Percentiles rank a stretch among this genome's conserved stretches.
Conservation (phyloP, 2,888 invertebrate genomes). For the Pimpla rufipes region DNA sequence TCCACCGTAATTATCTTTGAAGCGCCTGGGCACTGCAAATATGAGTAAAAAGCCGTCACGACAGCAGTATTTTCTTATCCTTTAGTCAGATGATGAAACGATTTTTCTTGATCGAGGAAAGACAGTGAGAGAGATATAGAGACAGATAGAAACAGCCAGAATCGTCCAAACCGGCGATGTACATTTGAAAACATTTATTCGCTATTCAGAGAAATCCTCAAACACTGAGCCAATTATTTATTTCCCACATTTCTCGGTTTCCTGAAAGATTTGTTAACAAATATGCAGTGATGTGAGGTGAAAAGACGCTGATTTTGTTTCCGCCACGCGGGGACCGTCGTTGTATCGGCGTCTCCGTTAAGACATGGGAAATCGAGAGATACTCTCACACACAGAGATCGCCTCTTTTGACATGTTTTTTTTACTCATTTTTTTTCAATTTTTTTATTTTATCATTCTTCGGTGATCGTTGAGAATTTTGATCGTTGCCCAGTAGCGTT, state of each 20-base stretch:
- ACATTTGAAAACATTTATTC: slow-evolving; percentile 60
- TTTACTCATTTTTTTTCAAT: not conserved
- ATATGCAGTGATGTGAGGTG: slow-evolving; percentile 34
- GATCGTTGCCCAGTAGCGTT: slow-evolving; percentile 29
- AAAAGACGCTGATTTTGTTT: slow-evolving; percentile 35
- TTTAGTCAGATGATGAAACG: not conserved
- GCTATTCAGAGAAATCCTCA: slow-evolving; percentile 43
- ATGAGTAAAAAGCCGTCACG: too few relatives aligned
- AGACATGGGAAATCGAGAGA: slow-evolving; percentile 25
- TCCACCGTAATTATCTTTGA: too few relatives aligned
- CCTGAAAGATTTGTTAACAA: slow-evolving; percentile 39
- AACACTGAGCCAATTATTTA: slow-evolving; percentile 43
- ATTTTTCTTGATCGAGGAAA: not conserved
- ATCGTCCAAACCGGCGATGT: not conserved
- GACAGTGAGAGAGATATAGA: slow-evolving; percentile 4
- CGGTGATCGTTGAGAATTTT: slow-evolving; percentile 12
- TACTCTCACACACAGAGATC: slow-evolving; percentile 4
- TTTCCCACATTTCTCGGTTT: slow-evolving; percentile 32
- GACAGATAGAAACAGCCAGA: slow-evolving; percentile 5
- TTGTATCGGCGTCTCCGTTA: slow-evolving; percentile 30
- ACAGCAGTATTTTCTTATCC: too few relatives aligned
- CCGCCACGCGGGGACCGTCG: slow-evolving; percentile 30
- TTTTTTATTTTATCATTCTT: slow-evolving; percentile 6
- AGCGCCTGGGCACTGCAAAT: too few relatives aligned
- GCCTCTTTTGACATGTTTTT: slow-evolving; percentile 29